Evolutionary conservation across 2,888 invertebrate genomes (phyloP).

Genomic region (Tillus elongatus): DNA sequence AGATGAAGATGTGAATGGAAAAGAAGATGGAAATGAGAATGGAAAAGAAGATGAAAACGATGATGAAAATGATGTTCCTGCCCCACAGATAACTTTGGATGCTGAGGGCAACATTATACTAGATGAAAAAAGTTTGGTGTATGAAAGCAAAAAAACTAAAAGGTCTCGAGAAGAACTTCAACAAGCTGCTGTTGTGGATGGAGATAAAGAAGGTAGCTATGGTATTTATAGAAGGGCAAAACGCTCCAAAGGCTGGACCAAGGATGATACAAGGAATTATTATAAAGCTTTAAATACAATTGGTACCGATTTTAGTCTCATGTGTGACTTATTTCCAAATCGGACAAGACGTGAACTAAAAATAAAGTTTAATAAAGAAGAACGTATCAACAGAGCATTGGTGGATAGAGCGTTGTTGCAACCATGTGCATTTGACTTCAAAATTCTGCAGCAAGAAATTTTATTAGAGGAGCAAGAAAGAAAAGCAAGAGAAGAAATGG

Average conservation of each 20-base stretch:
- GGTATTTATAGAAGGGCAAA: conserved; percentile 59
- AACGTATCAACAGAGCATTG: conserved; percentile 60
- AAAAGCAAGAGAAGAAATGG: conserved; percentile 24
- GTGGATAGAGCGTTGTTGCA: conserved; percentile 68
- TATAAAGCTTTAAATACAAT: conserved; percentile 82
- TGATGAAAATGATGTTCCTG: conserved; percentile 49
- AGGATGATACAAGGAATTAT: conserved; percentile 78
- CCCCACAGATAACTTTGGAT: conserved; percentile 78
- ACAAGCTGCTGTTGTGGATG: conserved; percentile 55
- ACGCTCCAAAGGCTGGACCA: conserved; percentile 65
- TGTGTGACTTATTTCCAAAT: conserved; percentile 71
- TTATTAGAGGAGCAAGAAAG: conserved; percentile 42
- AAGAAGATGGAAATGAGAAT: conserved; percentile 15
- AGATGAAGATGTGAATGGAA: conserved; percentile 16
- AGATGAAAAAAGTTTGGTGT: conserved; percentile 75
- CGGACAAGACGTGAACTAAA: conserved; percentile 76
- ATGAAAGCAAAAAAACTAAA: conserved; percentile 60
- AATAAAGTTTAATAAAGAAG: conserved; percentile 88
- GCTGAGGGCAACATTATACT: conserved; percentile 76
- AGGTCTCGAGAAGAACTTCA: conserved; percentile 55
- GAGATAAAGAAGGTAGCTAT: conserved; percentile 50
- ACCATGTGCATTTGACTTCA: conserved; percentile 59
- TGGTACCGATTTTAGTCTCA: conserved; percentile 88
- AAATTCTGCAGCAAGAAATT: conserved; percentile 50
- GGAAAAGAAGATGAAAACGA: conserved; percentile 19